phyloP scores from a whole-genome alignment of 2,888 invertebrate species.

The Diabrotica balteata region DNA sequence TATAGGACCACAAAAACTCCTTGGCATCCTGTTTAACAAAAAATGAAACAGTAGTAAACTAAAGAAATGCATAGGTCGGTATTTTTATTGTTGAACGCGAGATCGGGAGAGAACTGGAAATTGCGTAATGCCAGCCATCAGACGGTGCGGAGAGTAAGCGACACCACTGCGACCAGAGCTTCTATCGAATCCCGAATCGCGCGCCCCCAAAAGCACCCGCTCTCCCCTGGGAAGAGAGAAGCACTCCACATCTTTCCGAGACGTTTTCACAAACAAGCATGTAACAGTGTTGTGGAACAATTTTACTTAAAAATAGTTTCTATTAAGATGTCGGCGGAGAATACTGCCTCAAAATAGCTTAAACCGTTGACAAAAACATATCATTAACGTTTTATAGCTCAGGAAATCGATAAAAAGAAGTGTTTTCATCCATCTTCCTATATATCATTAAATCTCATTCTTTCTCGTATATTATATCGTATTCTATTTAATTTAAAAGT shows the following conservation, averaged over 20 bases:
- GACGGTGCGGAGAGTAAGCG: neutral
- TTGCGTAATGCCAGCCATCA: constrained; percentile 4
- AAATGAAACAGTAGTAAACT: neutral
- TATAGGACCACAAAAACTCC: neutral
- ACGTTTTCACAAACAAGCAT: too few relatives aligned
- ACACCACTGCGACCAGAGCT: constrained; percentile 11
- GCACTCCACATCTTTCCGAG: constrained; percentile 1
- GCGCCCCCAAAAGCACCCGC: constrained; percentile 13
- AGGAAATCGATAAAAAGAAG: too few relatives aligned
- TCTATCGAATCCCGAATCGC: constrained; percentile 11
- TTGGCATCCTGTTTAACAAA: neutral
- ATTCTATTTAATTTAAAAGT: too few relatives aligned
- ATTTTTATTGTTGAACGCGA: constrained; percentile 1
- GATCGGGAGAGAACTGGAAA: constrained; percentile 4
- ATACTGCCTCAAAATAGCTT: too few relatives aligned
- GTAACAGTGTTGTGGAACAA: too few relatives aligned
- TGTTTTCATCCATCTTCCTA: too few relatives aligned
- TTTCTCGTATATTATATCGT: too few relatives aligned
- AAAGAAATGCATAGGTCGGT: neutral
- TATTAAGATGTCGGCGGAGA: too few relatives aligned
- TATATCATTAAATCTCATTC: too few relatives aligned
- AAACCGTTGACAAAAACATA: too few relatives aligned
- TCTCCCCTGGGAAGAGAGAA: constrained; percentile 12
- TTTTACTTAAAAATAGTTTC: too few relatives aligned
- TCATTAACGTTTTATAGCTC: too few relatives aligned